These are phyloP conservation scores for Thysanoteuthis rhombus DNA, from an alignment of 2,888 invertebrate species.

Conservation along the genomic window DNA sequence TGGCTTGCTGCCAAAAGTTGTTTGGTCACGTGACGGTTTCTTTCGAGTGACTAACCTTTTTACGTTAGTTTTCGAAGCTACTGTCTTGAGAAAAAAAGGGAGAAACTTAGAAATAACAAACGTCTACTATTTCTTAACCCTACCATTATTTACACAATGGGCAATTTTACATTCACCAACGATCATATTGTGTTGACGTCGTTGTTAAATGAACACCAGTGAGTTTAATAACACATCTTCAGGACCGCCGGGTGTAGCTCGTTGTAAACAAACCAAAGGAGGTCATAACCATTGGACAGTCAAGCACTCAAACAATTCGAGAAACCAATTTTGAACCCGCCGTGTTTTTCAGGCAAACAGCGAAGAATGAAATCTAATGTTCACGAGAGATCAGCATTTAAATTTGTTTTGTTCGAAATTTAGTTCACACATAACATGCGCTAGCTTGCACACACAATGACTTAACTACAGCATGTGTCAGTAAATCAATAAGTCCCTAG, in stretches of 20 bases:
- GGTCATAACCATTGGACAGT: neutral
- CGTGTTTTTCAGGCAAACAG: neutral
- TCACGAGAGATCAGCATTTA: neutral
- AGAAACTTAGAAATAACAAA: neutral
- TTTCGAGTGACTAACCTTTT: too few species aligned
- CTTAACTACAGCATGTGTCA: too few species aligned
- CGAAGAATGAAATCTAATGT: neutral
- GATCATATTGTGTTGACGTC: neutral
- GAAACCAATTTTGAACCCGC: neutral
- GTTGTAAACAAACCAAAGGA: neutral
- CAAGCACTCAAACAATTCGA: neutral
- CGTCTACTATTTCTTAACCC: too few species aligned
- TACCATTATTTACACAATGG: neutral
- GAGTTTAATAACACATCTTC: constrained; percentile 12
- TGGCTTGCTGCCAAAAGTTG: too few species aligned
- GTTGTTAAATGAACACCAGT: neutral
- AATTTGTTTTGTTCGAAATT: neutral
- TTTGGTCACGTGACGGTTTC: too few species aligned
- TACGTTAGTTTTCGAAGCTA: neutral
- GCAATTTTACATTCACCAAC: neutral
- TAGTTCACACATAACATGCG: neutral
- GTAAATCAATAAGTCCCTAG: too few species aligned
- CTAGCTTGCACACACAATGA: neutral
- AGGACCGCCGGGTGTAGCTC: neutral
- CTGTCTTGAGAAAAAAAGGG: too few species aligned